These are phyloP conservation scores for Psilopogon haemacephalus DNA, from an alignment of 2,113 vertebrate species.

Conservation along the genomic window DNA sequence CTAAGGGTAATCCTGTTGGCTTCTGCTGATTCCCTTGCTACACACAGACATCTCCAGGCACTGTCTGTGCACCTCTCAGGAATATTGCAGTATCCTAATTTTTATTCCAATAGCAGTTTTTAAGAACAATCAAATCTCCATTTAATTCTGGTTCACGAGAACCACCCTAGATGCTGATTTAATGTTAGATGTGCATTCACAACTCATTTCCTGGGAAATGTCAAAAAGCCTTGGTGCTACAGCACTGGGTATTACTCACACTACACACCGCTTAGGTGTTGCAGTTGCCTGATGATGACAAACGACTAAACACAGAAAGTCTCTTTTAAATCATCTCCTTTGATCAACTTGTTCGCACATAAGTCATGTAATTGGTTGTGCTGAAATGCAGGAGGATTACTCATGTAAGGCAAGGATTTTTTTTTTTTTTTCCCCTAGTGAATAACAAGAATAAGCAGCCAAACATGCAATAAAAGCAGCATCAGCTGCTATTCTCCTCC, in stretches of 20 bases:
- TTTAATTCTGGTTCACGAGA: neutral
- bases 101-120: neutral
- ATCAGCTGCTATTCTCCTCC: neutral
- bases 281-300: neutral
- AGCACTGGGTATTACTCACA: neutral
- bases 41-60: accelerated
- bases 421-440: neutral
- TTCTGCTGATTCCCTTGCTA: neutral
- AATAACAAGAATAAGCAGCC: constrained; percentile 3
- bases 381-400: constrained; percentile 17
- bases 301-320: constrained; percentile 35
- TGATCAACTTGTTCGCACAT: constrained; percentile 31
- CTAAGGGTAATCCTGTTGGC: neutral
- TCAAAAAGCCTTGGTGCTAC: neutral
- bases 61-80: neutral
- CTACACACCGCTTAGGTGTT: neutral
- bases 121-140: neutral
- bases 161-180: neutral
- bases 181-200: neutral
- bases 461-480: neutral
- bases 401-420: constrained; percentile 8
- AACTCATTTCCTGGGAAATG: neutral
- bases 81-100: neutral
- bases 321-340: constrained; percentile 12
- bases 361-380: constrained; percentile 24